Conservation (phyloP, 2,888 invertebrate genomes). For the Agrilus cyanescens region DNA sequence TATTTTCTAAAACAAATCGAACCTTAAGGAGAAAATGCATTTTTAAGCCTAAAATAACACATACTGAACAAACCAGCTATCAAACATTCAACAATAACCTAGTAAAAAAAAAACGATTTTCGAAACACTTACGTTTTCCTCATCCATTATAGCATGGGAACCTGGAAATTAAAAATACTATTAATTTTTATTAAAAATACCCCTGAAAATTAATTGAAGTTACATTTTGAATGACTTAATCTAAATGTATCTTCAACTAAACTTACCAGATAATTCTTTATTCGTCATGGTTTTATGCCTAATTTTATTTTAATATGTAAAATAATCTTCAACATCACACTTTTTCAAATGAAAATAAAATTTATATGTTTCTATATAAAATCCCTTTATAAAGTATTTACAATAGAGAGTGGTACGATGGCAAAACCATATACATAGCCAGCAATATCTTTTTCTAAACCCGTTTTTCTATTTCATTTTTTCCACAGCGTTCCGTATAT, state of each 20-base stretch:
- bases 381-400: too few relatives aligned
- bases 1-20: neutral
- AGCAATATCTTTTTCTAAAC: too few relatives aligned
- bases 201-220: constrained; percentile 10
- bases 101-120: constrained; percentile 17
- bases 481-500: too few relatives aligned
- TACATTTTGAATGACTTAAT: constrained; percentile 10
- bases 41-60: constrained; percentile 7
- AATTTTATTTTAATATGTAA: constrained; percentile 11
- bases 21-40: constrained; percentile 2
- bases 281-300: constrained; percentile 26
- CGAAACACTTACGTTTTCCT: constrained; percentile 25
- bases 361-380: too few relatives aligned
- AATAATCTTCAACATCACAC: constrained; percentile 16
- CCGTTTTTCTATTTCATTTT: too few relatives aligned
- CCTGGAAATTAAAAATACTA: constrained; percentile 20
- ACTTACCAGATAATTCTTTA: constrained; percentile 28
- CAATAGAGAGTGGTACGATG: too few relatives aligned
- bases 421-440: too few relatives aligned
- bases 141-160: constrained; percentile 23
- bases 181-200: constrained; percentile 12
- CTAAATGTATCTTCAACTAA: constrained; percentile 15
- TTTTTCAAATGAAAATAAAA: constrained; percentile 7
- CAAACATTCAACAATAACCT: constrained; percentile 15
- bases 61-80: constrained; percentile 11